A percentile compares a stretch with the other conserved stretches of the same genome.
phyloP scores from a whole-genome alignment of 2,797 vertebrate genomes.

The Hapalemur alaotrensis region DNA sequence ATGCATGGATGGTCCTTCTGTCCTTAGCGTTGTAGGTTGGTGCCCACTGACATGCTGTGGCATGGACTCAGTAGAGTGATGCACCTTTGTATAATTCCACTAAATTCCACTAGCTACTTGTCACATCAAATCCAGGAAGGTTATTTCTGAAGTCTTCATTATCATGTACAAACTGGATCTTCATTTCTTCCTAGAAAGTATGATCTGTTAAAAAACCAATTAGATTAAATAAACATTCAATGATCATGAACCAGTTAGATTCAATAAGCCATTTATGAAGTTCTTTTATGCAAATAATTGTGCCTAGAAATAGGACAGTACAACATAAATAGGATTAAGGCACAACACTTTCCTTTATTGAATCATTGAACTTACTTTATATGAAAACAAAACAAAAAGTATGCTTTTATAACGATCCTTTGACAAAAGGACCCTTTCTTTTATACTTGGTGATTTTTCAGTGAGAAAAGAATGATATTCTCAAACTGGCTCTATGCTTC shows the following conservation, averaged over 20 bases:
- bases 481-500: background rate
- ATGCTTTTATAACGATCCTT: background rate
- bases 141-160: background rate
- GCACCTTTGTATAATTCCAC: background rate
- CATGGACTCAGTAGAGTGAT: background rate
- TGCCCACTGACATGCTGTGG: background rate
- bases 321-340: background rate
- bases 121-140: background rate
- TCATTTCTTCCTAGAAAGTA: slow-evolving; percentile 10
- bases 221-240: background rate
- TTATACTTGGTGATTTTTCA: background rate
- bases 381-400: background rate
- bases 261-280: background rate
- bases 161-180: background rate
- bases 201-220: background rate
- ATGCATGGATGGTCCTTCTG: background rate
- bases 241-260: background rate
- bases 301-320: background rate
- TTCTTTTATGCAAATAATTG: slow-evolving; percentile 4
- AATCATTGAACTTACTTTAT: background rate
- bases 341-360: background rate
- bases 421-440: background rate
- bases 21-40: background rate
- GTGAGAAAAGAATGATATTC: background rate
- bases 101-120: background rate